phyloP scores from a whole-genome alignment of 2,888 invertebrate species.

The Habrosyne pyritoides region DNA sequence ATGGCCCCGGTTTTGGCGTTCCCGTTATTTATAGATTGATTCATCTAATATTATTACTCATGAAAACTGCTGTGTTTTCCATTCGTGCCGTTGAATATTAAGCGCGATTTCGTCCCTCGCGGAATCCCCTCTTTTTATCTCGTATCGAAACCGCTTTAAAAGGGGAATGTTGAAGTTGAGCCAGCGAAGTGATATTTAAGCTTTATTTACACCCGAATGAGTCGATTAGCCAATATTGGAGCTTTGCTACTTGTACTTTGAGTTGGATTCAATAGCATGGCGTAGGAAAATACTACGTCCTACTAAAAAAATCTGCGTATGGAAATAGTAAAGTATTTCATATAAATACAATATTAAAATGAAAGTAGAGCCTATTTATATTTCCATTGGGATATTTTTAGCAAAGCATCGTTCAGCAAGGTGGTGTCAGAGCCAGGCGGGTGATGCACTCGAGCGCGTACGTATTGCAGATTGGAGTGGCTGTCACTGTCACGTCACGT shows the following conservation, averaged over 20 bases:
- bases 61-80: background rate
- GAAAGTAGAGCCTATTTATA: background rate
- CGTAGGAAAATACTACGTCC: background rate
- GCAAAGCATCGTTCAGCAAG: conserved; percentile 4
- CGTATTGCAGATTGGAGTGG: conserved; percentile 50
- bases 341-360: background rate
- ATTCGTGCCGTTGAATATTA: conserved; percentile 16
- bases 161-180: conserved; percentile 42
- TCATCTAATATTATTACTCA: conserved; percentile 7
- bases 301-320: background rate
- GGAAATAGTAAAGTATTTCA: background rate
- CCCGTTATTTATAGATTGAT: background rate
- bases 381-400: background rate
- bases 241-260: conserved; percentile 22
- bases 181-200: conserved; percentile 65
- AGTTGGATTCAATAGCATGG: background rate
- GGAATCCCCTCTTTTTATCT: conserved; percentile 45
- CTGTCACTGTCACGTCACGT: conserved; percentile 46
- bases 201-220: conserved; percentile 59
- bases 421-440: conserved; percentile 27
- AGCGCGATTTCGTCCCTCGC: conserved; percentile 12
- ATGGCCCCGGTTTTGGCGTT: background rate
- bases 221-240: conserved; percentile 48
- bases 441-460: conserved; percentile 40
- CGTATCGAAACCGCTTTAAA: conserved; percentile 49